Base-by-base conservation (phyloP, 2,888 invertebrate genomes). In the Phrixothrix hirtus region DNA sequence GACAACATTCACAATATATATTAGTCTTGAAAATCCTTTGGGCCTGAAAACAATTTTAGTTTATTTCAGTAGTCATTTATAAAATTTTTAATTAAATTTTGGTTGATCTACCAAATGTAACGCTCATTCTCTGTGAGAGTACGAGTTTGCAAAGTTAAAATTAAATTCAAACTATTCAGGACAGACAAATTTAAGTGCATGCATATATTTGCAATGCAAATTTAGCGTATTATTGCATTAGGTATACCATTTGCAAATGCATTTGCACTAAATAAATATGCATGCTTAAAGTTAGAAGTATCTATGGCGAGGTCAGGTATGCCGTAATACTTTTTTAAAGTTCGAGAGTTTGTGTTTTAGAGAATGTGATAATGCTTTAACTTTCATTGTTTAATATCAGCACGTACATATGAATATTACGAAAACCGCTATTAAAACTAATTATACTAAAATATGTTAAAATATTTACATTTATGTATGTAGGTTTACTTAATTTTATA, bases 141-240 rank as follows among this genome's bases (percentile, higher is more conserved):
- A 16, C 16, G 17, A 29, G 30, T 32, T 32, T 10, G 38, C 25
- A 17, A 21, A 25, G 16, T 38, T 34, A 11, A 27, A 38, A 51
- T 51, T 38, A 44, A 51, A 51, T 39, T 39, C 34, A 16, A 44
- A 45, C 44, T 38, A 34, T 44, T 30, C 38, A 21, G n/a, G 30
- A 26, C 25, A 10, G 25, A 45, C 32, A 21, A 3, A 7, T 21
- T 21, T 3, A 21, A 3, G 21, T 21, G 21, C 4, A 21, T 7
- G 21, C 21, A 21, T 21, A 21, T 3, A 46, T 52, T 46, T 52
- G 52, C 38, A 46, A 35, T 46, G 45, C 45, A 52, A 52, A 52
- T 52, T 36, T 30, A 14, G 17, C 27, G 38, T 29, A 13, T 14
- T 26, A 39, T 27, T 52, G 46, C 45, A 52, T 26, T 14, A 25